phyloP scores from a whole-genome alignment of 2,113 vertebrate genomes.

The Rhineura floridana region DNA sequence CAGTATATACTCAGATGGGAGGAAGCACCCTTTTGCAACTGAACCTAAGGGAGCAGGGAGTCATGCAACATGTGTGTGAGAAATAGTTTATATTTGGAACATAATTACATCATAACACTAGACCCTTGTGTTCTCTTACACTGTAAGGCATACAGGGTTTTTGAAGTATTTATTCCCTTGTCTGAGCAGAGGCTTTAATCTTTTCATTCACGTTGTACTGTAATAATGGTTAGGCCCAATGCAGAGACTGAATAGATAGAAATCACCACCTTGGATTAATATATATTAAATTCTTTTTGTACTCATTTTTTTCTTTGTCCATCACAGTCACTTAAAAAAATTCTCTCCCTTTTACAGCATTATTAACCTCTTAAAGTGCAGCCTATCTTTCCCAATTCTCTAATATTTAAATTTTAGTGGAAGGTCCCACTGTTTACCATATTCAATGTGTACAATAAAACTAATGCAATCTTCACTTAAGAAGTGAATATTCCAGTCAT shows the following conservation, averaged over 20 bases:
- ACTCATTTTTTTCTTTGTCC: neutral
- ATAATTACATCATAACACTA: neutral
- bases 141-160: neutral
- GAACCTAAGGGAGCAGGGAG: neutral
- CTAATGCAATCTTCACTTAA: neutral
- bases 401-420: neutral
- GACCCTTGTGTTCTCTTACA: constrained; percentile 2
- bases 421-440: neutral
- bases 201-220: constrained; percentile 6
- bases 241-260: neutral
- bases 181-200: neutral
- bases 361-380: neutral
- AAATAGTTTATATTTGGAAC: constrained; percentile 3
- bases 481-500: accelerated
- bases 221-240: neutral
- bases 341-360: neutral
- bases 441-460: neutral
- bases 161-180: neutral
- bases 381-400: neutral
- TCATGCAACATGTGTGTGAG: neutral
- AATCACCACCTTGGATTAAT: neutral
- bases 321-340: neutral
- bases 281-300: neutral
- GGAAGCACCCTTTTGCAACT: neutral
- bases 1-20: neutral